A percentile compares a stretch with the other conserved stretches of the same genome.
phyloP scores from a whole-genome alignment of 2,113 vertebrate genomes.

The Thunnus maccoyii region DNA sequence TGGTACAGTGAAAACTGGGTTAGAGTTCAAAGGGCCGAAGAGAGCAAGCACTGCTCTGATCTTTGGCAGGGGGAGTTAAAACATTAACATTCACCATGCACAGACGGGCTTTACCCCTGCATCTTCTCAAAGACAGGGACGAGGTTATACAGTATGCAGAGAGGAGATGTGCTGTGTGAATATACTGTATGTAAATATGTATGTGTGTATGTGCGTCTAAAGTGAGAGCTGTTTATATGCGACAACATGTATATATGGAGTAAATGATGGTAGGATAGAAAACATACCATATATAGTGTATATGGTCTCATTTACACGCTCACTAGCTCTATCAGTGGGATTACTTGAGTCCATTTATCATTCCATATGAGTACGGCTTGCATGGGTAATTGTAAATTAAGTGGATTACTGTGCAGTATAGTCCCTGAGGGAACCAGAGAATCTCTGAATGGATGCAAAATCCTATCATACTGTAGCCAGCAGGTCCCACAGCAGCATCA shows the following conservation, averaged over 20 bases:
- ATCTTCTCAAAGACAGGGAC: constrained; percentile 62
- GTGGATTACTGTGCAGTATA: constrained; percentile 80
- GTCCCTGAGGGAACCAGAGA: constrained; percentile 71
- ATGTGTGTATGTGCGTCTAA: constrained; percentile 3
- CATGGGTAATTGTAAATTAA: constrained; percentile 83
- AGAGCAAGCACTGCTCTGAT: constrained; percentile 72
- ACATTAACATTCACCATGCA: constrained; percentile 76
- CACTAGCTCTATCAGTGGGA: constrained; percentile 58
- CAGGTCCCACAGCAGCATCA: constrained; percentile 72
- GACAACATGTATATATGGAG: constrained; percentile 7
- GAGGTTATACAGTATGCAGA: constrained; percentile 44
- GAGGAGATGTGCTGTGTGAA: constrained; percentile 24
- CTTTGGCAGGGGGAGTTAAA: constrained; percentile 71
- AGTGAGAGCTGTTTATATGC: background rate
- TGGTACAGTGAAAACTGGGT: constrained; percentile 49
- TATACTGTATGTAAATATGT: constrained; percentile 23
- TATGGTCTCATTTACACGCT: constrained; percentile 35
- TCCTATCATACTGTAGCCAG: constrained; percentile 57
- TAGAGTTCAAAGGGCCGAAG: constrained; percentile 74
- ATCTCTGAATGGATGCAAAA: constrained; percentile 77
- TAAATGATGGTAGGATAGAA: constrained; percentile 14
- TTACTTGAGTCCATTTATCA: constrained; percentile 73
- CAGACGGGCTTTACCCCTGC: constrained; percentile 53
- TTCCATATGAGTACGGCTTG: constrained; percentile 74
- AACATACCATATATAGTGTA: constrained; percentile 16